Evolutionary conservation across 2,797 vertebrate genomes (phyloP).

Genomic region (Acridotheres tristis): DNA sequence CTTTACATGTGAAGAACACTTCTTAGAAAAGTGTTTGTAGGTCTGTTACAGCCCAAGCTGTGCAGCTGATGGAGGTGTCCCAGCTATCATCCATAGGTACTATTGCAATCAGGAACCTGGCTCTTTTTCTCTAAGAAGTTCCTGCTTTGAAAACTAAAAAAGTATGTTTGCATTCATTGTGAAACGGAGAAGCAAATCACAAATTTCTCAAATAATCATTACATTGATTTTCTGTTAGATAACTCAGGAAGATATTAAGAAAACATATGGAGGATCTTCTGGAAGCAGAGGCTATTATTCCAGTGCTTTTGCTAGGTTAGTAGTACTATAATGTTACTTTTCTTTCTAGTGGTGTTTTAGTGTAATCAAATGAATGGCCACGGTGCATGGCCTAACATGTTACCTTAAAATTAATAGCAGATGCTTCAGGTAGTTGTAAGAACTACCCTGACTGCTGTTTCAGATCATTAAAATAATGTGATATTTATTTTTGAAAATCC

Average conservation of each 20-base stretch:
- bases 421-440: not conserved
- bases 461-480: not conserved
- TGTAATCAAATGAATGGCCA: not conserved
- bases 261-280: constrained; percentile 96
- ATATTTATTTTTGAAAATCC: not conserved
- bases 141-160: not conserved
- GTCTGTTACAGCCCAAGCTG: not conserved
- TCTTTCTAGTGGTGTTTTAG: not conserved
- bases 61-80: not conserved
- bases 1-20: not conserved
- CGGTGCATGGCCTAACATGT: not conserved
- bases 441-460: not conserved
- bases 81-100: not conserved
- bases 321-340: not conserved
- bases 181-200: not conserved
- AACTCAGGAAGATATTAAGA: constrained; percentile 98
- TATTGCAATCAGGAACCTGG: not conserved
- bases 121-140: not conserved
- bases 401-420: not conserved
- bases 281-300: constrained; percentile 98
- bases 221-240: constrained; percentile 79
- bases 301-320: constrained; percentile 97
- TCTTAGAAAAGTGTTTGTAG: not conserved
- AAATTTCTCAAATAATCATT: not conserved
- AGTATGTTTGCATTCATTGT: not conserved